phyloP scores from a whole-genome alignment of 1,140 invertebrate species.

The Drosophila azteca region DNA sequence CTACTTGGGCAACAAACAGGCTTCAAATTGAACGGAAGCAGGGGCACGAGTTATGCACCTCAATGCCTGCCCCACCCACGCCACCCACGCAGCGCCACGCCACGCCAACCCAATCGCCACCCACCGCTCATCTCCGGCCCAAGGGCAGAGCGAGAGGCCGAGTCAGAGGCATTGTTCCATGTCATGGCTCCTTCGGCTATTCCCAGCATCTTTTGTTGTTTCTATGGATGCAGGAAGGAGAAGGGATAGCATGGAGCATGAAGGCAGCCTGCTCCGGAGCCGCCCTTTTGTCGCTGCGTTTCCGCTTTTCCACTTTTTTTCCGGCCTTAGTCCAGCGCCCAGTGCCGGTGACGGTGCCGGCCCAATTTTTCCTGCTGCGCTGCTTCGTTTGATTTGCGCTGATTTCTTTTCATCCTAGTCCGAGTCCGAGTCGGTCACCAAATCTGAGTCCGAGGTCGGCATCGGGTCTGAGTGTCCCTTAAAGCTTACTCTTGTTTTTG shows the following conservation, averaged over 20 bases:
- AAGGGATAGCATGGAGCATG: conserved; percentile 10
- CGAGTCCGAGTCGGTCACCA: no score
- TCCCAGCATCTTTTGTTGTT: conserved; percentile 75
- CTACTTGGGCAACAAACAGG: conserved; percentile 74
- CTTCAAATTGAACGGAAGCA: conserved; percentile 80
- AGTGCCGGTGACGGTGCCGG: conserved; percentile 11
- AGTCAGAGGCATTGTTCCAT: conserved; percentile 77
- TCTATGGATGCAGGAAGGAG: background rate
- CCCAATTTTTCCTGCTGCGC: conserved; percentile 77
- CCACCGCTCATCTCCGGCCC: conserved; percentile 34
- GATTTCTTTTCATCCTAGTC: conserved; percentile 60
- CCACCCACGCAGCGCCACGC: conserved; percentile 12
- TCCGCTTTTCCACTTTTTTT: conserved; percentile 49
- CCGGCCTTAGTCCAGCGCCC: conserved; percentile 5
- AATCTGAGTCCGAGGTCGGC: no score
- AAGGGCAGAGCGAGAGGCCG: conserved; percentile 28
- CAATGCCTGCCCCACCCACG: conserved; percentile 31
- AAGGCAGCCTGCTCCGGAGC: conserved; percentile 41
- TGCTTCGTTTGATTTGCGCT: conserved; percentile 75
- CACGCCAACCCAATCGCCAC: conserved; percentile 1
- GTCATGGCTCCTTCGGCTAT: conserved; percentile 66
- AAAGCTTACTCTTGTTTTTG: conserved; percentile 59
- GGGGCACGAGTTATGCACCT: conserved; percentile 70
- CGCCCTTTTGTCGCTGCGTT: conserved; percentile 76
- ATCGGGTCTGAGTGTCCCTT: conserved; percentile 51